These are phyloP conservation scores for Fragum fragum DNA, from an alignment of 2,888 invertebrate genomes.

Conservation along the genomic window DNA sequence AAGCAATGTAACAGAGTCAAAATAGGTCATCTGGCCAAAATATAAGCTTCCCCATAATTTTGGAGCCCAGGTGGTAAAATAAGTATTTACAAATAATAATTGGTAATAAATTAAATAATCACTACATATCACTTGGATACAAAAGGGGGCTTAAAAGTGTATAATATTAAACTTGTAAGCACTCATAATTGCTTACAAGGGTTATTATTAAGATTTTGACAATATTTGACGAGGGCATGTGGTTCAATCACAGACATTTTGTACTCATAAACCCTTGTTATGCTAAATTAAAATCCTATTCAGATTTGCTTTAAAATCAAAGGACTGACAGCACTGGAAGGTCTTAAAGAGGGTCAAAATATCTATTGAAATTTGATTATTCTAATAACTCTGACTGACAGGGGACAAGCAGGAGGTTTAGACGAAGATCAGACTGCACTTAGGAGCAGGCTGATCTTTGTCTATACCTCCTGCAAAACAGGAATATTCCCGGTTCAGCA, in stretches of 20 bases:
- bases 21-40: neutral
- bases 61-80: constrained; percentile 1
- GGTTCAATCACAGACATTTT: neutral
- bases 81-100: constrained; percentile 6
- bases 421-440: too few species aligned
- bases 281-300: too few species aligned
- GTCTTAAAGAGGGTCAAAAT: too few species aligned
- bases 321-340: too few species aligned
- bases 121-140: neutral
- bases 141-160: neutral
- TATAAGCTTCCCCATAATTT: neutral
- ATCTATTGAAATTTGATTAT: too few species aligned
- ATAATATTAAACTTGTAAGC: neutral
- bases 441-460: too few species aligned
- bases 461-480: too few species aligned
- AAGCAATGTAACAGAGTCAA: neutral
- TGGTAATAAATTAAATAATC: neutral
- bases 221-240: neutral
- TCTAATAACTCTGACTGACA: too few species aligned
- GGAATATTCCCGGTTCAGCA: too few species aligned
- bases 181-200: neutral
- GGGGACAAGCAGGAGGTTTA: too few species aligned
- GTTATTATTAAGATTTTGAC: neutral
- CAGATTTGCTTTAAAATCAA: too few species aligned
- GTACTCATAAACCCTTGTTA: too few species aligned